Evolutionary conservation across 2,113 vertebrate species (phyloP).

Genomic region (Numida meleagris): DNA sequence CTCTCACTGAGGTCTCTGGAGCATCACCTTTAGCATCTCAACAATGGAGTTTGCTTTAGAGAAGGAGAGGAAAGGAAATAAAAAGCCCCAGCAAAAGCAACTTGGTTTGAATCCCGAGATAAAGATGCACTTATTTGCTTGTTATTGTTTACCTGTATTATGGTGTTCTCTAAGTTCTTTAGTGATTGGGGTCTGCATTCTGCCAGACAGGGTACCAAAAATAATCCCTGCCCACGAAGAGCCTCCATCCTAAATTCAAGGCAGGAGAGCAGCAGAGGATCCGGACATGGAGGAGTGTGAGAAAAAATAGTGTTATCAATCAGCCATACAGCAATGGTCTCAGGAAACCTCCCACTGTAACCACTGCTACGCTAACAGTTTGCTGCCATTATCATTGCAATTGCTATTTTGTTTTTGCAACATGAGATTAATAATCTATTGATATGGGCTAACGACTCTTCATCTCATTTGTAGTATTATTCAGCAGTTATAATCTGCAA

Average conservation of each 20-base stretch:
- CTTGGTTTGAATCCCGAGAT: neutral
- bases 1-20: neutral
- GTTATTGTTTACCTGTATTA: neutral
- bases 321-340: neutral
- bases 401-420: neutral
- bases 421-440: neutral
- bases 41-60: neutral
- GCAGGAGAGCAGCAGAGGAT: neutral
- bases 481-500: neutral
- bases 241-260: neutral
- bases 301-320: neutral
- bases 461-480: neutral
- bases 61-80: neutral
- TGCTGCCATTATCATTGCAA: neutral
- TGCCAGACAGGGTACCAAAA: neutral
- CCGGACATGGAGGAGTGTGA: neutral
- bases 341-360: conserved; percentile 1
- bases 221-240: neutral
- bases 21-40: neutral
- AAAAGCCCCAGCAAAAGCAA: neutral
- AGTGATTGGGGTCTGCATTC: neutral
- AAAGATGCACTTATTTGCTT: neutral
- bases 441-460: neutral
- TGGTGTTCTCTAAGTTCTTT: neutral
- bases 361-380: neutral